Conservation (phyloP, 1,140 invertebrate genomes). For the Bombus confusus region DNA sequence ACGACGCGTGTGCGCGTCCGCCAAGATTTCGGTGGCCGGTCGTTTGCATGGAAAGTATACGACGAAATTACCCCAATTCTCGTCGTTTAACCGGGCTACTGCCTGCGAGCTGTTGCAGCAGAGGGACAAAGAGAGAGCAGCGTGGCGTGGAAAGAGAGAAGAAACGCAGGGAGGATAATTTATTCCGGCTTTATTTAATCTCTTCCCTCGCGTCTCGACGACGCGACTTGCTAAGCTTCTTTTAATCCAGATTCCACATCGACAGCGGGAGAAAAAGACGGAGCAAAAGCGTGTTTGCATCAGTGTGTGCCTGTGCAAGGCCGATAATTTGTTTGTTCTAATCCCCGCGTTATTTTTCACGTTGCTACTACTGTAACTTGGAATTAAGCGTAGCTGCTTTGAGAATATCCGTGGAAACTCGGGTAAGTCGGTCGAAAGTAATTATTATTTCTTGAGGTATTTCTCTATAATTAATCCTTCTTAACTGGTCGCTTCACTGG, state of each 20-base stretch:
- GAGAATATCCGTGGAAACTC: neutral
- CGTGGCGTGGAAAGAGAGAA: neutral
- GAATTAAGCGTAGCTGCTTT: neutral
- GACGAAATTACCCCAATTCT: conserved; percentile 44
- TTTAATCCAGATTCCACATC: conserved; percentile 67
- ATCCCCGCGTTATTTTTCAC: conserved; percentile 44
- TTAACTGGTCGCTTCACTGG: too few species aligned
- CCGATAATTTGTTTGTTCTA: conserved; percentile 59
- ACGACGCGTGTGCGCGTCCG: neutral
- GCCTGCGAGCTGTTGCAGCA: neutral
- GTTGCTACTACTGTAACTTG: neutral
- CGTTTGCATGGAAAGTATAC: conserved; percentile 12
- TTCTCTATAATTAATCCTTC: too few species aligned
- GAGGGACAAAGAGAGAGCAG: neutral
- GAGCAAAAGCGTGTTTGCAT: neutral
- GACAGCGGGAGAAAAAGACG: conserved; percentile 20
- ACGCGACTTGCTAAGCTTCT: conserved; percentile 47
- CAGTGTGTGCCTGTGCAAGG: neutral
- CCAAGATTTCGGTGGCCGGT: conserved; percentile 17
- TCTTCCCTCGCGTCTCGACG: conserved; percentile 58
- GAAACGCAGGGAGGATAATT: conserved; percentile 55
- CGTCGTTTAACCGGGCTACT: conserved; percentile 28
- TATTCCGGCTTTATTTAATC: conserved; percentile 70
- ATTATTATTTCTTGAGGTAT: too few species aligned
- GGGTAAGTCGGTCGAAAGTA: too few species aligned